A percentile compares a stretch with the other conserved stretches of the same genome.
Evolutionary conservation across 2,113 vertebrate species (phyloP).

Genomic region (Cyprinodon variegatus): DNA sequence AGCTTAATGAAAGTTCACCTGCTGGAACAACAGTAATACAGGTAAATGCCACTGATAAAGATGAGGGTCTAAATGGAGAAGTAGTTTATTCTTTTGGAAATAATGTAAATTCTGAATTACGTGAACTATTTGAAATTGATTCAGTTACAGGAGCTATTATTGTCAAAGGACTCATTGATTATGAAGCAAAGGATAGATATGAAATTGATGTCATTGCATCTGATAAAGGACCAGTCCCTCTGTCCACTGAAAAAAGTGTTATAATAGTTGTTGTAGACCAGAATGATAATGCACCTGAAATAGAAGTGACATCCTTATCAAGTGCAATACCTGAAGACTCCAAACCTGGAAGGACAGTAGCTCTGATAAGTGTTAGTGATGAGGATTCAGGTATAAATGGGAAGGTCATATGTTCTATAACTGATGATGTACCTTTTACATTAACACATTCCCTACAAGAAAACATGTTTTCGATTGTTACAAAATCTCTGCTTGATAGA

Average conservation of each 20-base stretch:
- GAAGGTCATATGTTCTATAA: constrained; percentile 64
- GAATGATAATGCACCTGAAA: constrained; percentile 82
- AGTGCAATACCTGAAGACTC: constrained; percentile 69
- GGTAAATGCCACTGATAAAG: constrained; percentile 74
- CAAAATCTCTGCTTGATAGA: constrained; percentile 72
- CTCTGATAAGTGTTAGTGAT: constrained; percentile 73
- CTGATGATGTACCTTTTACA: constrained; percentile 63
- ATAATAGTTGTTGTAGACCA: constrained; percentile 77
- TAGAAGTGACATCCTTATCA: constrained; percentile 76
- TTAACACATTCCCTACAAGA: constrained; percentile 68
- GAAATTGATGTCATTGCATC: constrained; percentile 72
- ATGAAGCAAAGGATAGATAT: constrained; percentile 65
- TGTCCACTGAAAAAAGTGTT: constrained; percentile 70
- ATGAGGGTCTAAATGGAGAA: constrained; percentile 71
- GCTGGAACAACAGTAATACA: constrained; percentile 61
- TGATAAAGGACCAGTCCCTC: constrained; percentile 48
- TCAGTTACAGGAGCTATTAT: constrained; percentile 53
- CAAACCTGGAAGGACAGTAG: constrained; percentile 66
- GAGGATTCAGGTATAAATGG: constrained; percentile 71
- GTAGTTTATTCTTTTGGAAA: constrained; percentile 64
- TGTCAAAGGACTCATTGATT: constrained; percentile 65
- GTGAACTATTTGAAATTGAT: constrained; percentile 63
- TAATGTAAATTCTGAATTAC: constrained; percentile 56
- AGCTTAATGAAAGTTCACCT: constrained; percentile 62
- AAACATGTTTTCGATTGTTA: constrained; percentile 75